A percentile compares a stretch with the other conserved stretches of the same genome.
Conservation (phyloP, 2,797 vertebrate genomes). For the Platalea minor region DNA sequence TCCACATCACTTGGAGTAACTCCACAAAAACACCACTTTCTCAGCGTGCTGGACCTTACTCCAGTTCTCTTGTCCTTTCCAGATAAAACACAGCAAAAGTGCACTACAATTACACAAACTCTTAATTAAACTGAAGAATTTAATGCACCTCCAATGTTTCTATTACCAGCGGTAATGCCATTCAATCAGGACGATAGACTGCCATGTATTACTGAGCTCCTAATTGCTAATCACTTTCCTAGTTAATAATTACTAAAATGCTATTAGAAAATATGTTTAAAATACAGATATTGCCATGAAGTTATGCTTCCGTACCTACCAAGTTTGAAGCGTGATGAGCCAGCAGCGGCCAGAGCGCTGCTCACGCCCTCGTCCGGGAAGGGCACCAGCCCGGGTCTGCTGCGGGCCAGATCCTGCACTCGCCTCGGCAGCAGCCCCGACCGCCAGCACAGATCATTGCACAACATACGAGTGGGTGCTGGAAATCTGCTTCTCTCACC, state of each 20-base stretch:
- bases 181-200: slow-evolving; percentile 68
- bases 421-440: neutral
- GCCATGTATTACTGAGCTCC: slow-evolving; percentile 66
- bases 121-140: slow-evolving; percentile 73
- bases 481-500: slow-evolving; percentile 9
- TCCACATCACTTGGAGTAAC: neutral
- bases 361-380: neutral
- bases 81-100: slow-evolving; percentile 13
- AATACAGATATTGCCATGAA: slow-evolving; percentile 15
- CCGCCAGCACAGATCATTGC: neutral
- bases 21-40: neutral
- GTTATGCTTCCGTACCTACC: neutral
- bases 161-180: slow-evolving; percentile 61
- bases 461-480: neutral
- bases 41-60: neutral
- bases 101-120: slow-evolving; percentile 58
- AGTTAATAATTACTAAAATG: slow-evolving; percentile 51
- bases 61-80: neutral
- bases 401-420: neutral
- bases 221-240: slow-evolving; percentile 68
- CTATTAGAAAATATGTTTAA: slow-evolving; percentile 37
- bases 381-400: neutral
- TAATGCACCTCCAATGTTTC: slow-evolving; percentile 42
- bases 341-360: neutral
- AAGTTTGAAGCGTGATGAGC: neutral